Evolutionary conservation across 2,113 vertebrate genomes (phyloP), one percentile per base, ranked within the genome.

Genomic region (Cynocephalus volans): DNA sequence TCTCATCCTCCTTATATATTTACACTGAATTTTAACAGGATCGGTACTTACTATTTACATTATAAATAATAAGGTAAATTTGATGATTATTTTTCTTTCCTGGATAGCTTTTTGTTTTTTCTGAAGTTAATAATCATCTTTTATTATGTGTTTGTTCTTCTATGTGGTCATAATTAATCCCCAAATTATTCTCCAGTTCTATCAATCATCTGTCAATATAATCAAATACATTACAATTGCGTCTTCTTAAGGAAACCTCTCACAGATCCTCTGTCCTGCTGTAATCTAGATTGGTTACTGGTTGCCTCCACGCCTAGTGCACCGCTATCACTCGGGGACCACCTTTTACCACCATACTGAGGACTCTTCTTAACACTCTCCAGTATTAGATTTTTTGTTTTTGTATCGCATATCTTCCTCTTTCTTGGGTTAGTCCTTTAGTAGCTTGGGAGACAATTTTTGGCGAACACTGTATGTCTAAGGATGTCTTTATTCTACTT

Each of bases 61-160:
- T 81, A 56, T 88, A 92, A 92, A 93, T 41, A 23, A 52, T 12
- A 73, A 50, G 11, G 28, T 56, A 93, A 90, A 90, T 77, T 54
- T 36, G 65, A 72, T 26, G 56, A 73, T 72, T 80, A 24, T 72
- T 95, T 90, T 83, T 17, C 93, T 80, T 97, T 70, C 60, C 60
- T 82, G 52, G 23, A 76, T 69, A 82, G n/a, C 28, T 60, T 95
- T 83, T 84, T 82, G 41, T 89, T 89, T 76, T 76, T 69, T 21
- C 31, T 90, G 2, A 86, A 82, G 7, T 65, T 58, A 75, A 89
- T 23, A 67, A 60, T 67, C 33, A 69, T 67, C 26, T 72, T 72
- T 60, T 45, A 60, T n/a, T 92, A 7, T 89, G 26, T 91, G 41
- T 19, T 92, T 58, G 28, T 90, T 86, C 91, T 96, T 73, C 56